Evolutionary conservation across 2,113 vertebrate genomes (phyloP), one percentile per base, ranked within the genome.

Genomic region (Grallaria varia): DNA sequence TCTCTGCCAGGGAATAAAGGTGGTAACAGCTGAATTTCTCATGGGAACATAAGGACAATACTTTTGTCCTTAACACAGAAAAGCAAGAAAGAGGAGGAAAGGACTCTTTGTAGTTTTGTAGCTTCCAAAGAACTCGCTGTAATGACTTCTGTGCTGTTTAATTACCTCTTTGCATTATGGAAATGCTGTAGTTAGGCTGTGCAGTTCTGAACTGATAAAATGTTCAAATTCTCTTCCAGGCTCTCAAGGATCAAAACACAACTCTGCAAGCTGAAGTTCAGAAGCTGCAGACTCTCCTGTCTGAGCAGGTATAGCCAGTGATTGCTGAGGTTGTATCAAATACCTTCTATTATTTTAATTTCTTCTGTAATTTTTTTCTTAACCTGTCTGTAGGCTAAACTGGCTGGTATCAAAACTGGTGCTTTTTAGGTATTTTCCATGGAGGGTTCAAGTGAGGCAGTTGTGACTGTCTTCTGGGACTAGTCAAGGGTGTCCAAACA

Each of bases 201-300:
- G n/a, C 55, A 62, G 24, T 80, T 93, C 73, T 64, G 67, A 93
- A 58, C 31, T 96, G 82, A 77, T 86, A 18, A 0, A 76, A 25
- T 39, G 39, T 40, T 79, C 68, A n/a, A 19, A 85, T 96, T 96
- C 76, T 50, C 31, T 98, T 96, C 33, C 76, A 98, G 98, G 87
- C 96, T 96, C 89, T 98, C 47, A 97, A 95, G 93, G 97, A 98
- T 81, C 97, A 98, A 83, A 98, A 98, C 60, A 10, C 97, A 79
- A 4, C 94, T 84, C 97, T 98, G 84, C 96, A 98, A 42, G 75
- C 95, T 88, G 98, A 98, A 96, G 93, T 98, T 93, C 97, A 98
- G 94, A 98, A 97, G 87, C 95, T 98, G 84, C 98, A 98, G 66
- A 68, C 93, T 76, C 74, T 97, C 72, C 24, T 98, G 49, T 97